Percentiles rank a stretch among this genome's conserved stretches.
Evolutionary conservation across 2,113 vertebrate genomes (phyloP).

Genomic region (Diglossa brunneiventris): DNA sequence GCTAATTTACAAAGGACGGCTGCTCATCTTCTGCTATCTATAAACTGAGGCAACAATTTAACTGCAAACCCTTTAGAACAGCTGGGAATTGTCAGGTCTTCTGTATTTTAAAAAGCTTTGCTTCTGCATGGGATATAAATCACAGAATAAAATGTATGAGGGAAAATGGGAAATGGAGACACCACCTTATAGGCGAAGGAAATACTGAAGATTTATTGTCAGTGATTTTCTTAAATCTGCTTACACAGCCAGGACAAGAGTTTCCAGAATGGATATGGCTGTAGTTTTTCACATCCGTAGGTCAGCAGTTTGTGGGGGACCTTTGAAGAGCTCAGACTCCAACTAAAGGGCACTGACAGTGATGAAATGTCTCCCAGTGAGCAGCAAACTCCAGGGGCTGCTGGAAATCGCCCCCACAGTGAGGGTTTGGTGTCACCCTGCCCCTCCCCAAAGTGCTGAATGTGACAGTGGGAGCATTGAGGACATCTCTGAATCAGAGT

Average conservation of each 20-base stretch:
- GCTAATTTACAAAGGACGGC: not conserved
- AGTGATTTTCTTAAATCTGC: not conserved
- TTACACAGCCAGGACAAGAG: not conserved
- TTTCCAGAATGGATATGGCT: not conserved
- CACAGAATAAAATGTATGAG: not conserved
- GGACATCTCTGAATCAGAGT: accelerated
- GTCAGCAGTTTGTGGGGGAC: not conserved
- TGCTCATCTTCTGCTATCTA: not conserved
- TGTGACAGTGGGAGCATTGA: not conserved
- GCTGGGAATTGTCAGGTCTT: not conserved
- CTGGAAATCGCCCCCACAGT: not conserved
- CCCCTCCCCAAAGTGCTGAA: not conserved
- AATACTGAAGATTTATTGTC: not conserved
- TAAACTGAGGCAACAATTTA: not conserved
- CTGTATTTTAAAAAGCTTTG: not conserved
- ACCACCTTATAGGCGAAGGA: not conserved
- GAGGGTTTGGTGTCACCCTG: not conserved
- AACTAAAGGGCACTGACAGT: not conserved
- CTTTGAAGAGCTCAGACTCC: accelerated
- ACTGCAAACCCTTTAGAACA: not conserved
- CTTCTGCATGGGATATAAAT: not conserved
- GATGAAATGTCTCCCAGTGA: not conserved
- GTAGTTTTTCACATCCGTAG: not conserved
- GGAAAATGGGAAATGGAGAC: not conserved
- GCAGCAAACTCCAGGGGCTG: not conserved